These are phyloP conservation scores for Corythoichthys haematopterus DNA, from an alignment of 2,113 vertebrate species.

Conservation along the genomic window DNA sequence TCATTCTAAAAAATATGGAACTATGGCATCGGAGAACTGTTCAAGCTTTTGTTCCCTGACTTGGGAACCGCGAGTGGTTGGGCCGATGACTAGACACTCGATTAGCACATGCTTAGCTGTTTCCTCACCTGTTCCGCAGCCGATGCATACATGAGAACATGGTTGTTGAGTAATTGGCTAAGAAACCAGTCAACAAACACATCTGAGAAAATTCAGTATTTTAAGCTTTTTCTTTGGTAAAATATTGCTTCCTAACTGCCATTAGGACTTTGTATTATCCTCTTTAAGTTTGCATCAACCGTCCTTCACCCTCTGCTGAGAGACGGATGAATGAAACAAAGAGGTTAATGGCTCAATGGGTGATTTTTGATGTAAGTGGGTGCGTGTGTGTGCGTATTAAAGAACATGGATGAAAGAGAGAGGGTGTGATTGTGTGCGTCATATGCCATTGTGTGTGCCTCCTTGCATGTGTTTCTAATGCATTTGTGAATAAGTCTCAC, in stretches of 20 bases:
- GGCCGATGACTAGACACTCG: too few relatives aligned
- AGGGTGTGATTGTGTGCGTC: constrained; percentile 1
- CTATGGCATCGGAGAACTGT: too few relatives aligned
- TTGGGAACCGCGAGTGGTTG: too few relatives aligned
- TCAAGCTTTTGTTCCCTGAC: too few relatives aligned
- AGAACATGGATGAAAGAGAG: not conserved
- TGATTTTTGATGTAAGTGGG: constrained; percentile 25
- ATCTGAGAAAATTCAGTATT: not conserved
- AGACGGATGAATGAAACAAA: constrained; percentile 52
- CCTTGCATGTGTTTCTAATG: constrained; percentile 6
- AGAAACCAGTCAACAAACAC: not conserved
- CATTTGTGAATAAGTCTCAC: constrained; percentile 15
- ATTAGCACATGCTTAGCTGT: too few relatives aligned
- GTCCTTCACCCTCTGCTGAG: constrained; percentile 49
- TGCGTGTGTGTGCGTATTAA: constrained; percentile 10
- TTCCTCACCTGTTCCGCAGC: too few relatives aligned
- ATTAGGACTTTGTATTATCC: constrained; percentile 16
- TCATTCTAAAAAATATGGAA: too few relatives aligned
- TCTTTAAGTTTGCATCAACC: constrained; percentile 10
- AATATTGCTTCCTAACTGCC: not conserved
- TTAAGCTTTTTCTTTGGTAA: constrained; percentile 21
- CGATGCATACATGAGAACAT: too few relatives aligned
- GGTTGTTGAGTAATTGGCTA: not conserved
- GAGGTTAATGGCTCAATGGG: constrained; percentile 60
- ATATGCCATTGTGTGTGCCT: not conserved